These are phyloP conservation scores for Crotalus tigris DNA, from an alignment of 2,113 vertebrate genomes.

Conservation along the genomic window DNA sequence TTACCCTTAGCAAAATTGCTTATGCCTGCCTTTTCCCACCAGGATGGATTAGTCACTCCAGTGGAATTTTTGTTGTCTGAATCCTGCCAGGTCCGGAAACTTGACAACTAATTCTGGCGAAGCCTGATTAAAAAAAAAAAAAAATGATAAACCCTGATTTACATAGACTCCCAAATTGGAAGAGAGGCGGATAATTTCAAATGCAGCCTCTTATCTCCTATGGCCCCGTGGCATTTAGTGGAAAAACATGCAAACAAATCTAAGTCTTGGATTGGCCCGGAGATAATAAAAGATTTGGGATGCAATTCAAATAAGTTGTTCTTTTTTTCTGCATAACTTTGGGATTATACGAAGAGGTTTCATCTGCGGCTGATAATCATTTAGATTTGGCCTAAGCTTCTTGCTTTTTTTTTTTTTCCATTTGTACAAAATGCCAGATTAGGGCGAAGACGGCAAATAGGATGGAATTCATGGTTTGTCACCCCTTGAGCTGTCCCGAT, in stretches of 20 bases:
- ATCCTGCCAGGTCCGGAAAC: slow-evolving; percentile 73
- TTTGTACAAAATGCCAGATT: slow-evolving; percentile 16
- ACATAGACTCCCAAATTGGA: slow-evolving; percentile 68
- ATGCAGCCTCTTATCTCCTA: slow-evolving; percentile 76
- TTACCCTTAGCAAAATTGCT: slow-evolving; percentile 54
- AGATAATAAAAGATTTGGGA: slow-evolving; percentile 62
- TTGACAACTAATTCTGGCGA: slow-evolving; percentile 79
- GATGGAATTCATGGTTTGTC: slow-evolving; percentile 16
- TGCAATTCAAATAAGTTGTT: slow-evolving; percentile 67
- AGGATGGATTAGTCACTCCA: slow-evolving; percentile 66
- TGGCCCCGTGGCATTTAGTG: slow-evolving; percentile 72
- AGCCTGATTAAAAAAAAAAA: slow-evolving; percentile 63
- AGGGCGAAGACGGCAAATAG: slow-evolving; percentile 40
- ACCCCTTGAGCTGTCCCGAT: slow-evolving; percentile 36
- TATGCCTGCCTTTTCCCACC: slow-evolving; percentile 41
- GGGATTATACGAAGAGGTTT: slow-evolving; percentile 48
- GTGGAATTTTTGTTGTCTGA: slow-evolving; percentile 70
- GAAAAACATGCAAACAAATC: slow-evolving; percentile 69
- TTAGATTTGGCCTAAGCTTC: slow-evolving; percentile 29
- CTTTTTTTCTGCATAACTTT: slow-evolving; percentile 67
- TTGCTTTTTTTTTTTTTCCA: slow-evolving; percentile 11
- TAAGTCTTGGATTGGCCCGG: slow-evolving; percentile 63
- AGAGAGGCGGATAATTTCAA: slow-evolving; percentile 72
- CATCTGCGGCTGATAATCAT: slow-evolving; percentile 49
- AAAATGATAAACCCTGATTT: slow-evolving; percentile 73